These are phyloP conservation scores for Gobio occitaniae DNA, from an alignment of 2,797 vertebrate species.

Conservation along the genomic window DNA sequence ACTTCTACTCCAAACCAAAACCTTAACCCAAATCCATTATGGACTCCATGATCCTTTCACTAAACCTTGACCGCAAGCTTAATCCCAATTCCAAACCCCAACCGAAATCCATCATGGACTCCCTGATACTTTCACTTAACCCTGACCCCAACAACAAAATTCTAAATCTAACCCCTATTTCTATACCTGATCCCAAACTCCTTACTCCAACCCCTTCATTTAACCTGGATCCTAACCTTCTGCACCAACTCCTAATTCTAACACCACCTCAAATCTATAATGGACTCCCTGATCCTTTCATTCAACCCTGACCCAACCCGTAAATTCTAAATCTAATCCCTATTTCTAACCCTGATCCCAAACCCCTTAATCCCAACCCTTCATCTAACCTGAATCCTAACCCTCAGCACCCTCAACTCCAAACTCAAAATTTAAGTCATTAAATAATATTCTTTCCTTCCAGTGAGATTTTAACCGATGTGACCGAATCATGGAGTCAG, in stretches of 20 bases:
- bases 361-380: background rate
- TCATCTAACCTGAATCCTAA: background rate
- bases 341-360: background rate
- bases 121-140: background rate
- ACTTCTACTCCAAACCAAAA: background rate
- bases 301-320: background rate
- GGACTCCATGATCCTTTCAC: background rate
- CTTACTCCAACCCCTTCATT: background rate
- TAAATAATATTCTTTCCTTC: too few species aligned
- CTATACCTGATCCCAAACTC: background rate
- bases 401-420: background rate
- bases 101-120: background rate
- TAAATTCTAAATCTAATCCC: background rate
- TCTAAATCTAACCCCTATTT: background rate
- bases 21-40: background rate
- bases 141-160: background rate
- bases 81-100: background rate
- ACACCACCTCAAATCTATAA: background rate
- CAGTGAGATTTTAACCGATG: too few species aligned
- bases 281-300: background rate
- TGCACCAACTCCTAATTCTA: background rate
- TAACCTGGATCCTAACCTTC: background rate
- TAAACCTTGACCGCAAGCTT: background rate
- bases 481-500: too few species aligned
- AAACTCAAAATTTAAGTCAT: background rate